A percentile compares a stretch with the other conserved stretches of the same genome.
These are phyloP conservation scores for Chloebia gouldiae DNA, from an alignment of 2,113 vertebrate species.

Conservation along the genomic window DNA sequence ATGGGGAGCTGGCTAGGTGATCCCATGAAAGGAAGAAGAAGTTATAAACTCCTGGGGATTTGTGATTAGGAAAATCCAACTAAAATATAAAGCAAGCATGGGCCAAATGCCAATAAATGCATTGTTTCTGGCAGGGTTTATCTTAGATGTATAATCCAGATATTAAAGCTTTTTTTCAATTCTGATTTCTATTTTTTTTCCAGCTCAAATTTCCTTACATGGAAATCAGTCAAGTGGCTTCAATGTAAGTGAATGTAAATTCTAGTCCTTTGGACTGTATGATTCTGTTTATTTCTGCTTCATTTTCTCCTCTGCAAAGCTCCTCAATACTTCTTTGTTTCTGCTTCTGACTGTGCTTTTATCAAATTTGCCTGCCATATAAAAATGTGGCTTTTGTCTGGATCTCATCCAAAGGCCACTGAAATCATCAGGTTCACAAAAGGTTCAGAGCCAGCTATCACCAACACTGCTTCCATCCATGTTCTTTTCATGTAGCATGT, in stretches of 20 bases:
- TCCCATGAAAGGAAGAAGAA: not conserved
- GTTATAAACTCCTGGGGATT: not conserved
- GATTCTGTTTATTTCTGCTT: constrained; percentile 5
- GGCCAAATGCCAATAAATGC: not conserved
- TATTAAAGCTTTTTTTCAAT: not conserved
- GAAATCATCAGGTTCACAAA: not conserved
- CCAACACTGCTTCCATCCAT: not conserved
- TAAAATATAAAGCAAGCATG: not conserved
- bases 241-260: not conserved
- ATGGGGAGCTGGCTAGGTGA: not conserved
- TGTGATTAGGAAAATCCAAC: not conserved
- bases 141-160: not conserved
- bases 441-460: not conserved
- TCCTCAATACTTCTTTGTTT: not conserved
- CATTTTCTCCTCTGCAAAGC: not conserved
- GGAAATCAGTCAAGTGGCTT: not conserved
- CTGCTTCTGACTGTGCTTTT: not conserved
- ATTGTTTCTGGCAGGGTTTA: not conserved
- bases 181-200: not conserved
- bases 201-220: not conserved
- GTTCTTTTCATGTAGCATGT: not conserved
- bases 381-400: constrained; percentile 5
- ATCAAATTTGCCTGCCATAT: not conserved
- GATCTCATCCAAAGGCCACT: not conserved
- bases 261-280: not conserved